Percentiles rank a stretch among this genome's conserved stretches.
Evolutionary conservation across 2,888 invertebrate genomes (phyloP).

Genomic region (Polymixis lichenea): DNA sequence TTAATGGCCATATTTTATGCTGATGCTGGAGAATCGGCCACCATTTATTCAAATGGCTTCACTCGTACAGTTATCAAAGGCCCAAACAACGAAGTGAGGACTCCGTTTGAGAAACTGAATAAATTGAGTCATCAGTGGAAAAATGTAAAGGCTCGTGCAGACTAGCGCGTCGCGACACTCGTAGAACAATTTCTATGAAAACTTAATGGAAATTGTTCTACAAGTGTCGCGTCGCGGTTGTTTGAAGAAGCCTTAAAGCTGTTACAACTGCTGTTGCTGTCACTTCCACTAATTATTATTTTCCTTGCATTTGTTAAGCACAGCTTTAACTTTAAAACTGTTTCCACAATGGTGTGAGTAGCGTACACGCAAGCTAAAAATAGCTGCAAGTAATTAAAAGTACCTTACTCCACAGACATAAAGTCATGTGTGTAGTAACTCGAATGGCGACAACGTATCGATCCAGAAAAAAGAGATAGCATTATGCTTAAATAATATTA

Average conservation of each 20-base stretch:
- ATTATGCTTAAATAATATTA: constrained; percentile 17
- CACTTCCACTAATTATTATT: constrained; percentile 27
- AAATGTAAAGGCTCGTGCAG: no score
- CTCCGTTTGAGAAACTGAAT: constrained; percentile 44
- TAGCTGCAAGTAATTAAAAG: constrained; percentile 28
- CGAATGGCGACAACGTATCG: neutral
- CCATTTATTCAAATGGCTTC: constrained; percentile 63
- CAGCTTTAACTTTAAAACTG: neutral
- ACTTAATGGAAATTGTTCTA: no score
- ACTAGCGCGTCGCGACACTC: no score
- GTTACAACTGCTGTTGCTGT: constrained; percentile 3
- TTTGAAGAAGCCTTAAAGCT: no score
- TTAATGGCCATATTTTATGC: constrained; percentile 61
- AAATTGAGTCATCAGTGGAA: constrained; percentile 45
- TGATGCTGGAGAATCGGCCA: constrained; percentile 52
- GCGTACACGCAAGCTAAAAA: constrained; percentile 22
- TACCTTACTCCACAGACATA: neutral
- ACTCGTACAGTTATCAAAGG: constrained; percentile 55
- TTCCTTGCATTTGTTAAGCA: constrained; percentile 26
- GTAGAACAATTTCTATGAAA: no score
- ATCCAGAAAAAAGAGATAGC: neutral
- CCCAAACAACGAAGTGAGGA: constrained; percentile 50
- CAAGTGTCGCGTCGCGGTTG: no score
- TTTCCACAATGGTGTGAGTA: neutral
- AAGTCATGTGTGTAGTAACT: neutral